Percentiles rank a stretch among this genome's conserved stretches.
Evolutionary conservation across 2,113 vertebrate genomes (phyloP).

Genomic region (Xiphophorus couchianus): DNA sequence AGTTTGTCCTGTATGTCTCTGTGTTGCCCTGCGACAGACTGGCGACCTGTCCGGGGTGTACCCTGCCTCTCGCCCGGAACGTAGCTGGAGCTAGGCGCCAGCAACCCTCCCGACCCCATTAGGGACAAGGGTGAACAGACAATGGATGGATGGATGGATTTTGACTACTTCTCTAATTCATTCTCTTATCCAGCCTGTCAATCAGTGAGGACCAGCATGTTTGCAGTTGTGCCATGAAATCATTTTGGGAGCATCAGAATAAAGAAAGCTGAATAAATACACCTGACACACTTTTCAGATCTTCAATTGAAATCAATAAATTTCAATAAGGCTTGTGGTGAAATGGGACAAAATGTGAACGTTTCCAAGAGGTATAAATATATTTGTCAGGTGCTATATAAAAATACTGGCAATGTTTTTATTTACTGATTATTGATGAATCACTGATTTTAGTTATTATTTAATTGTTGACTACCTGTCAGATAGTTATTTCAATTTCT

Average conservation of each 20-base stretch:
- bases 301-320: no score
- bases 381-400: background rate
- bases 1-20: no score
- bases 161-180: background rate
- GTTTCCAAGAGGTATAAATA: background rate
- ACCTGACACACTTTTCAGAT: background rate
- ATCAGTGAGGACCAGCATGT: no score
- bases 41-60: no score
- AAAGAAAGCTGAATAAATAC: background rate
- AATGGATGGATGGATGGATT: no score
- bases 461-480: background rate
- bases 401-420: background rate
- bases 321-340: no score
- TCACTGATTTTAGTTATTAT: background rate
- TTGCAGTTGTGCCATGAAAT: no score
- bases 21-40: no score
- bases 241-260: background rate
- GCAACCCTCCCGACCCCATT: no score
- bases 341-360: background rate
- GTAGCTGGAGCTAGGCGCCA: no score
- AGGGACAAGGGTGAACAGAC: no score
- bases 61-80: no score
- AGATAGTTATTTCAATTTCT: background rate
- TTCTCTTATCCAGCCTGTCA: background rate
- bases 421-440: background rate